Conservation (phyloP, 2,113 vertebrate genomes). For the Catharus bicknelli region DNA sequence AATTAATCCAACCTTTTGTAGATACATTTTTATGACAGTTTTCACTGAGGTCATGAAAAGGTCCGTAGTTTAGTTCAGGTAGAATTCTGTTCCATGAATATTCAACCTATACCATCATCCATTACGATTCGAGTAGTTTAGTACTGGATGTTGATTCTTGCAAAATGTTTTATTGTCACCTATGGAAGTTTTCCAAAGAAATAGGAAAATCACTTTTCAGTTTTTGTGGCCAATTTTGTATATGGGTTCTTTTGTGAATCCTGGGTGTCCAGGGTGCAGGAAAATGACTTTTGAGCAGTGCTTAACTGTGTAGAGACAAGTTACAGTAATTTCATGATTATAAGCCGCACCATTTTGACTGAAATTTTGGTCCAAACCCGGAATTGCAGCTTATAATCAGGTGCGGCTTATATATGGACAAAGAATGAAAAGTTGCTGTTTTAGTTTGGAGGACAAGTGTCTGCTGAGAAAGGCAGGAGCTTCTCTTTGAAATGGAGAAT, state of each 20-base stretch:
- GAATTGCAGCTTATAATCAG: too few species aligned
- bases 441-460: too few species aligned
- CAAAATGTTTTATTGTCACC: background rate
- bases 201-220: background rate
- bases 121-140: background rate
- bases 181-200: background rate
- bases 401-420: too few species aligned
- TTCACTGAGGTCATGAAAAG: background rate
- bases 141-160: rapidly evolving
- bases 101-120: background rate
- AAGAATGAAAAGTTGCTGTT: too few species aligned
- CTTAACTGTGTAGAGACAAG: background rate
- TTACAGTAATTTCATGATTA: background rate
- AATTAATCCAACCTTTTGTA: background rate
- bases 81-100: background rate
- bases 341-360: too few species aligned
- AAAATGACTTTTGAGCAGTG: background rate
- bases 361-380: too few species aligned
- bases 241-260: background rate
- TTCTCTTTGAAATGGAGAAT: too few species aligned
- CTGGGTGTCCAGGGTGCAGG: background rate
- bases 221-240: background rate
- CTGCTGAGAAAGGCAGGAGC: too few species aligned
- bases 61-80: background rate
- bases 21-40: background rate